Evolutionary conservation across 2,888 invertebrate genomes (phyloP).

Genomic region (Nebria brevicollis): DNA sequence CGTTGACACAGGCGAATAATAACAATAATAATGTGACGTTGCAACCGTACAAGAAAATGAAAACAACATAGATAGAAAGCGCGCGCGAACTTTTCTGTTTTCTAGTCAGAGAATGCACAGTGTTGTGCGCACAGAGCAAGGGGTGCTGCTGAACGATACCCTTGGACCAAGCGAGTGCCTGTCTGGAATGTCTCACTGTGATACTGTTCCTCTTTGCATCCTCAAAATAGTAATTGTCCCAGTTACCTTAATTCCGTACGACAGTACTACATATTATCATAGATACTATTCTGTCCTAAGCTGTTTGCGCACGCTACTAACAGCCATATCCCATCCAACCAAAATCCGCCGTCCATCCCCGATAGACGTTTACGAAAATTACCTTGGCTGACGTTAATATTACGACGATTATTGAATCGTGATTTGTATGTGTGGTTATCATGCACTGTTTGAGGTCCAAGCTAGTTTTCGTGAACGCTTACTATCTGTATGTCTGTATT

Average conservation of each 20-base stretch:
- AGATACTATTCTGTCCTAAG: background rate
- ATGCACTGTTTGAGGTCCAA: too few relatives aligned
- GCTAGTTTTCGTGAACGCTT: too few relatives aligned
- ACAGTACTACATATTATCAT: background rate
- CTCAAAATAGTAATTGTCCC: constrained; percentile 1
- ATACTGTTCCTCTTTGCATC: constrained; percentile 31
- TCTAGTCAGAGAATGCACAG: constrained; percentile 34
- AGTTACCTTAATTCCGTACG: background rate
- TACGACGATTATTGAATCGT: too few relatives aligned
- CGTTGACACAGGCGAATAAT: constrained; percentile 53
- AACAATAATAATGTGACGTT: constrained; percentile 69
- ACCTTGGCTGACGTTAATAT: too few relatives aligned
- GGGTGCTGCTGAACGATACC: constrained; percentile 18
- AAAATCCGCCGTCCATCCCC: background rate
- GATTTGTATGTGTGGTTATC: too few relatives aligned
- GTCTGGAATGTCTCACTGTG: constrained; percentile 45
- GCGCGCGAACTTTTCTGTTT: constrained; percentile 48
- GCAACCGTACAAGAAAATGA: constrained; percentile 92
- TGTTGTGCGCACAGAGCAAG: constrained; percentile 21
- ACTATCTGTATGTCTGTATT: background rate
- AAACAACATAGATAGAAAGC: constrained; percentile 74
- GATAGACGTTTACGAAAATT: too few relatives aligned
- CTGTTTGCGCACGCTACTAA: constrained; percentile 18
- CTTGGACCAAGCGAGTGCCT: constrained; percentile 45
- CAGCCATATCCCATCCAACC: constrained; percentile 5